Percentiles rank a stretch among this genome's conserved stretches.
Conservation (phyloP, 2,113 vertebrate genomes). For the Hippocampus abdominalis region DNA sequence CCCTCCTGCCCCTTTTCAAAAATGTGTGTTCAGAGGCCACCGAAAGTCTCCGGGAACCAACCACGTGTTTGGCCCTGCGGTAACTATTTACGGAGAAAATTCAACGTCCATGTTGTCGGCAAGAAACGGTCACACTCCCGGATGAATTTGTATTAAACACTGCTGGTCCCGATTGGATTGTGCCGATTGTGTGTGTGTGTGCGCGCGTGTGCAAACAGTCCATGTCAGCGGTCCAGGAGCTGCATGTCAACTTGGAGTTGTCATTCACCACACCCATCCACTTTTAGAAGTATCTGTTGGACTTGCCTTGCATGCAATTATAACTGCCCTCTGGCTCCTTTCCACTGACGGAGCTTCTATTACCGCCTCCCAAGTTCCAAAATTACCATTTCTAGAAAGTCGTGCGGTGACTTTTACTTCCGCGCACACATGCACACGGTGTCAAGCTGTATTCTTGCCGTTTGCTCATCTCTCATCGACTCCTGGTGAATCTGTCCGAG, state of each 20-base stretch:
- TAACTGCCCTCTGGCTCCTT: slow-evolving; percentile 31
- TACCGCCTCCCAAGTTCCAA: slow-evolving; percentile 25
- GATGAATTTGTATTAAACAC: neutral
- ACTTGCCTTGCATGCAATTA: slow-evolving; percentile 43
- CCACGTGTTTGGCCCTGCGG: slow-evolving; percentile 35
- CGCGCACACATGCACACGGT: slow-evolving; percentile 31
- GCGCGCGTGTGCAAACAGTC: no score
- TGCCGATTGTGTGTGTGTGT: neutral
- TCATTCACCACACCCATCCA: slow-evolving; percentile 55
- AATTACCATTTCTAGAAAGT: slow-evolving; percentile 29
- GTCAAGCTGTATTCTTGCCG: neutral
- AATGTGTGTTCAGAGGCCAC: slow-evolving; percentile 12
- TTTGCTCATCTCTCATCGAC: neutral
- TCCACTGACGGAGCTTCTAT: slow-evolving; percentile 24
- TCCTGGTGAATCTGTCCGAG: neutral
- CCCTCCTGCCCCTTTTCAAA: neutral
- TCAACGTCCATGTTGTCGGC: slow-evolving; percentile 3
- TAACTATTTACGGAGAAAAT: slow-evolving; percentile 32
- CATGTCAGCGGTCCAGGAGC: slow-evolving; percentile 7
- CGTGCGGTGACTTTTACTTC: slow-evolving; percentile 21
- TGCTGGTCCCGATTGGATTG: neutral
- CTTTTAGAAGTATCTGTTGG: slow-evolving; percentile 36
- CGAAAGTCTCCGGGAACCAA: slow-evolving; percentile 9
- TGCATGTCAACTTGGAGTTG: slow-evolving; percentile 38
- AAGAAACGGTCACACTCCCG: neutral